Percentiles rank a stretch among this genome's conserved stretches.
Conservation (phyloP, 2,888 invertebrate species). For the Synergus laeviventris region DNA sequence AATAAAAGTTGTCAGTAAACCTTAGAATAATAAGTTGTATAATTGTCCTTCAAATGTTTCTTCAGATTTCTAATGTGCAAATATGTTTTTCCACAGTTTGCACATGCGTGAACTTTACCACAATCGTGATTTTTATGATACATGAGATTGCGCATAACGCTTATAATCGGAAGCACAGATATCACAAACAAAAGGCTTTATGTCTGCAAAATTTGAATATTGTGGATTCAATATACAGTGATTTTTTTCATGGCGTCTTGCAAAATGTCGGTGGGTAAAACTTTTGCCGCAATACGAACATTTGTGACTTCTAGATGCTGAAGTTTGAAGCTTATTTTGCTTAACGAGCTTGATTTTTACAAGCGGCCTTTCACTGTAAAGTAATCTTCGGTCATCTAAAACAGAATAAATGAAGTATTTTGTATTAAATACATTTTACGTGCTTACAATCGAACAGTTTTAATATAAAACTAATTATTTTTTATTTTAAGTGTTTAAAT, state of each 20-base stretch:
- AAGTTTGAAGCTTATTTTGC: background rate
- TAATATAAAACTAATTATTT: no score
- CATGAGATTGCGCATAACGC: background rate
- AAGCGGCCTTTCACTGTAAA: background rate
- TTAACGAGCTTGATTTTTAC: background rate
- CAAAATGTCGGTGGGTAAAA: background rate
- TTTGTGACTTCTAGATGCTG: background rate
- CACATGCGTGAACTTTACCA: background rate
- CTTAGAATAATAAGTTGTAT: no score
- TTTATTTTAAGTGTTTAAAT: no score
- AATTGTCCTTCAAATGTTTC: background rate
- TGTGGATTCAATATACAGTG: slow-evolving; percentile 1
- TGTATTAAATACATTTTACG: background rate
- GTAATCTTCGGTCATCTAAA: background rate
- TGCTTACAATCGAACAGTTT: no score
- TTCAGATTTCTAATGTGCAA: background rate
- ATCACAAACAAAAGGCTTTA: background rate
- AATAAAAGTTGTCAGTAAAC: no score
- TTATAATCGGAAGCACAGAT: background rate
- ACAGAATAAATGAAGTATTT: background rate
- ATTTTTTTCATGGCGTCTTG: slow-evolving; percentile 12
- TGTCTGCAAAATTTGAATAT: background rate
- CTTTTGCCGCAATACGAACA: background rate
- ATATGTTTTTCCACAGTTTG: background rate
- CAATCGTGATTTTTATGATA: slow-evolving; percentile 23